Base-by-base conservation (phyloP, 1,140 invertebrate species). In the Drosophila orosa region DNA sequence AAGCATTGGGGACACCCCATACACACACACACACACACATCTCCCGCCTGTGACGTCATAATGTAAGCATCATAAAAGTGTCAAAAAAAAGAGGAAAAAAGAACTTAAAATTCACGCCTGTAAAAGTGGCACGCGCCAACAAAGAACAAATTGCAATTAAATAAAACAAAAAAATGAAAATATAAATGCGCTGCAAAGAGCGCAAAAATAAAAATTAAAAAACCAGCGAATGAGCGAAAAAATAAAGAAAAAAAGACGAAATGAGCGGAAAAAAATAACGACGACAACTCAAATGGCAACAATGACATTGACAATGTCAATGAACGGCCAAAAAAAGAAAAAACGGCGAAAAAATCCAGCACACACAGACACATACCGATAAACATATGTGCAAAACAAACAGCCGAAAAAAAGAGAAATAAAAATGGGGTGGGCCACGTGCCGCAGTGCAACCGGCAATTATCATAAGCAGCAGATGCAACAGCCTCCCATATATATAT, bases 221-320 rank as follows among this genome's bases (percentile, higher is more conserved):
- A 73, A 76, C 50, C 52, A 71, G 7, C 40, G n/a, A 35, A 8
- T 19, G 31, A 33, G 13, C 19, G 19, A 31, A 57, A 48, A 71
- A 71, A 45, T 12, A 25, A 22, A 6, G 10, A 42, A 63, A 33
- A 40, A 27, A 19, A 15, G 3, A 3, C 25, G 19, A 57, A 69
- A 57, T 71, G 63, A 69, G 67, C 4, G 12, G 8, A 27, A 24
- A n/a, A 57, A 69, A 82, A 75, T 25, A 61, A 79, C 60, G 56
- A 76, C 82, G 63, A 73, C 82, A 67, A 86, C 63, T 78, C 73
- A 65, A 86, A 80, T 83, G 80, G 76, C 69, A 87, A 68, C 84
- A 89, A 84, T 89, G 84, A 89, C 84, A 89, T 89, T 89, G 84
- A 84, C 84, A 89, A 89, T 89, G 84, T 89, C 84, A 89, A 89